Conservation (phyloP, 2,113 vertebrate species). For the Holacanthus passer region DNA sequence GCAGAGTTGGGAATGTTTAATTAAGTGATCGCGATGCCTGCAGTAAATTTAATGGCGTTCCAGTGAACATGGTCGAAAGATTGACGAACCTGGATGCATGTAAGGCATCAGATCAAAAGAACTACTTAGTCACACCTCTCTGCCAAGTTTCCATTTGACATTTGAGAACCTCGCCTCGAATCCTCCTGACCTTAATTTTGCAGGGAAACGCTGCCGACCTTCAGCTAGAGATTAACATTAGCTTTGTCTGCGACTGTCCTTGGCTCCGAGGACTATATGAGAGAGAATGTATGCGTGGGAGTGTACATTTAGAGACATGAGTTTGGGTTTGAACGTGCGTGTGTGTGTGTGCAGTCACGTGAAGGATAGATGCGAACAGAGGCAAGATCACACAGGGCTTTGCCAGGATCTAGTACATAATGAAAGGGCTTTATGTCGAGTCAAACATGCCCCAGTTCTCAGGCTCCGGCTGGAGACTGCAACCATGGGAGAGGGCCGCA, state of each 20-base stretch:
- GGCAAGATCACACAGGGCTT: slow-evolving; percentile 67
- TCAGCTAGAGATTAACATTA: slow-evolving; percentile 76
- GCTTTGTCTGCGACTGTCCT: slow-evolving; percentile 76
- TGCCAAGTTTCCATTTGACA: slow-evolving; percentile 74
- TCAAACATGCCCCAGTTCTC: slow-evolving; percentile 76
- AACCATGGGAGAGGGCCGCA: slow-evolving; percentile 43
- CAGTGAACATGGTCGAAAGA: not conserved
- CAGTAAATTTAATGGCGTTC: not conserved
- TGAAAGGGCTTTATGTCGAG: slow-evolving; percentile 71
- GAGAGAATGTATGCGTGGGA: slow-evolving; percentile 28
- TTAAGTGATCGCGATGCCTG: not conserved
- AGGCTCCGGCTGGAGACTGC: slow-evolving; percentile 45
- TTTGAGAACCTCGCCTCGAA: slow-evolving; percentile 67
- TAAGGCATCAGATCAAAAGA: slow-evolving; percentile 27
- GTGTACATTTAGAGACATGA: slow-evolving; percentile 2
- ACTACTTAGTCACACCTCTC: slow-evolving; percentile 1
- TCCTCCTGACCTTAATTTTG: slow-evolving; percentile 65
- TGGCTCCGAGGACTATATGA: slow-evolving; percentile 30
- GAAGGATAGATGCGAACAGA: slow-evolving; percentile 53
- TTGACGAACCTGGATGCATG: slow-evolving; percentile 23
- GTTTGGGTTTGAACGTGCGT: slow-evolving; percentile 8
- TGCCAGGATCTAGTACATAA: slow-evolving; percentile 71
- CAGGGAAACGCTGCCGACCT: slow-evolving; percentile 59
- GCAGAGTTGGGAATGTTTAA: slow-evolving; percentile 21
- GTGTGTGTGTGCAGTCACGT: slow-evolving; percentile 58